Conservation (phyloP, 92 coral and sea anemone genomes). For the Phenganax subtilis region DNA sequence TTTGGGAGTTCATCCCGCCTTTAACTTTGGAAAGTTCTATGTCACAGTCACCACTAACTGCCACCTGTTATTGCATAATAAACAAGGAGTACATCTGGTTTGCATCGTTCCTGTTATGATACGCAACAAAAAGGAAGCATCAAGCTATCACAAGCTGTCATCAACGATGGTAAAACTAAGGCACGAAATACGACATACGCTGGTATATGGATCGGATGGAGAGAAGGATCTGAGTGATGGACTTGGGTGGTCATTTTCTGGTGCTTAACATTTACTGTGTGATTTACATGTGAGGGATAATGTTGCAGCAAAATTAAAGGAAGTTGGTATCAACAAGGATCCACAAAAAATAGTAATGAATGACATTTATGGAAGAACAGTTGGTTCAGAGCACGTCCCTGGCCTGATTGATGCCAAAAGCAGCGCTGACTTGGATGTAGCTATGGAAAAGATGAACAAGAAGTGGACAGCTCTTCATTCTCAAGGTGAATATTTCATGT, state of each 20-base stretch:
- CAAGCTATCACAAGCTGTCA: too few species aligned
- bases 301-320: too few species aligned
- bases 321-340: too few species aligned
- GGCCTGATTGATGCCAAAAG: too few species aligned
- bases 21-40: too few species aligned
- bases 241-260: slow-evolving; percentile 45
- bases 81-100: slow-evolving; percentile 37
- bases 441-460: background rate
- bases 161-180: slow-evolving; percentile 40
- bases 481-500: too few species aligned
- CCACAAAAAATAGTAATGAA: background rate
- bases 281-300: too few species aligned
- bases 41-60: slow-evolving; percentile 46
- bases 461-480: slow-evolving; percentile 28
- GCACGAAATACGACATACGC: slow-evolving; percentile 26
- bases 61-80: slow-evolving; percentile 43
- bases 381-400: slow-evolving; percentile 18
- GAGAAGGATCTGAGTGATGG: slow-evolving; percentile 45
- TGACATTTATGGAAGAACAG: background rate
- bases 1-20: too few species aligned
- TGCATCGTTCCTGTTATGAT: slow-evolving; percentile 42
- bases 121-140: too few species aligned
- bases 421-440: background rate
- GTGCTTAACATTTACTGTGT: too few species aligned
- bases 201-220: too few species aligned